A percentile compares a stretch with the other conserved stretches of the same genome.
Conservation (phyloP, 2,797 vertebrate genomes). For the Melanotaenia nigrans region DNA sequence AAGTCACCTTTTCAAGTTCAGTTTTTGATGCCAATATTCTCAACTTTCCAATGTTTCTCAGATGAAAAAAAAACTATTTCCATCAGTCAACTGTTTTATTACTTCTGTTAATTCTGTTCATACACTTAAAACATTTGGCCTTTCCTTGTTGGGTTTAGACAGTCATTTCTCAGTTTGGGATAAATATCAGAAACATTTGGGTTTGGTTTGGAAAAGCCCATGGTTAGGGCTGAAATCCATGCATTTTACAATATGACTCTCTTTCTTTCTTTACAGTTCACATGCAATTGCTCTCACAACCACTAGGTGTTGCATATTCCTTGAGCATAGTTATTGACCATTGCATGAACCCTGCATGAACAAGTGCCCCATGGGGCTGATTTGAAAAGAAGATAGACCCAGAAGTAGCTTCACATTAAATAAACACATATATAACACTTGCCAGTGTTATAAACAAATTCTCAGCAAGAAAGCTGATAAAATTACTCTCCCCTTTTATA, state of each 20-base stretch:
- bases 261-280: neutral
- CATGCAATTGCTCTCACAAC: neutral
- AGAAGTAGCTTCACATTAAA: slow-evolving; percentile 2
- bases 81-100: no score
- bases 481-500: slow-evolving; percentile 5
- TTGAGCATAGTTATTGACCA: neutral
- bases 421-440: neutral
- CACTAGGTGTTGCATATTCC: neutral
- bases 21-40: no score
- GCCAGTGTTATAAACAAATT: slow-evolving; percentile 6
- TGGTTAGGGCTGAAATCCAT: neutral
- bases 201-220: neutral
- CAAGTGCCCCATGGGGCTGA: neutral
- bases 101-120: neutral
- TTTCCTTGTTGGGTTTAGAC: no score
- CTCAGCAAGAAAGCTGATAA: neutral
- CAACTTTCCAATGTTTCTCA: no score
- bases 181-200: neutral
- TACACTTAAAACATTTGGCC: neutral
- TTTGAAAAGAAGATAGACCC: neutral
- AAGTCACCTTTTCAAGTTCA: no score
- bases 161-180: neutral
- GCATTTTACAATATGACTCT: neutral
- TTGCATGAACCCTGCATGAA: neutral
- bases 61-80: no score